Evolutionary conservation across 2,888 invertebrate genomes (phyloP).

Genomic region (Cryptocheilus praepositus): DNA sequence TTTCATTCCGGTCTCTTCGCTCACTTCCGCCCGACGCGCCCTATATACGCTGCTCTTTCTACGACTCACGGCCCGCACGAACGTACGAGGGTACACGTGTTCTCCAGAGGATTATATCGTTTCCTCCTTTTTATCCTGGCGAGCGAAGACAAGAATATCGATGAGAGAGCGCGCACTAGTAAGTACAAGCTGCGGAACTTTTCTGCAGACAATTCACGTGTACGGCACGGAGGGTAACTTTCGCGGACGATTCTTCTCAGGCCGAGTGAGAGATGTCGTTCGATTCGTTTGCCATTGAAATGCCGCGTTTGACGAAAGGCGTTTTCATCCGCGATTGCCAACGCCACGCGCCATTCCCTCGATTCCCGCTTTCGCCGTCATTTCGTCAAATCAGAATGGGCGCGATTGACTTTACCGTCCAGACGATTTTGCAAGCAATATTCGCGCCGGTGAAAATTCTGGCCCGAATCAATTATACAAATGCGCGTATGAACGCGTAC

Average conservation of each 20-base stretch:
- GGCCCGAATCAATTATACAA: no score
- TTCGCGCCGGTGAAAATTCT: no score
- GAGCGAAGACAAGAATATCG: constrained; percentile 45
- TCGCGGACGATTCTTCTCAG: background rate
- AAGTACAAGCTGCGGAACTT: constrained; percentile 30
- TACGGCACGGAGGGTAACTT: background rate
- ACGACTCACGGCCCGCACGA: no score
- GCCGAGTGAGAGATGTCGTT: background rate
- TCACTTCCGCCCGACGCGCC: constrained; percentile 13
- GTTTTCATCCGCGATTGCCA: background rate
- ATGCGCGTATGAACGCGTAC: no score
- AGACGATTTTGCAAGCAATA: no score
- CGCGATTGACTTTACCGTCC: no score
- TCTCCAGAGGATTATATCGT: constrained; percentile 31
- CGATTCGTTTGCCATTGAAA: no score
- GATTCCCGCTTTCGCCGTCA: no score
- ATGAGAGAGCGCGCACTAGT: constrained; percentile 31
- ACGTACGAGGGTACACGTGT: constrained; percentile 25
- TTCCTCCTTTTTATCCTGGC: constrained; percentile 43
- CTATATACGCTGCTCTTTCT: background rate
- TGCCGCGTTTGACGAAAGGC: background rate
- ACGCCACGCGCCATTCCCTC: background rate
- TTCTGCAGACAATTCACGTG: constrained; percentile 34
- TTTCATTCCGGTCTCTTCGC: background rate
- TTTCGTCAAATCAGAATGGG: no score